phyloP scores from a whole-genome alignment of 2,888 invertebrate genomes.

The Dryadula phaetusa region DNA sequence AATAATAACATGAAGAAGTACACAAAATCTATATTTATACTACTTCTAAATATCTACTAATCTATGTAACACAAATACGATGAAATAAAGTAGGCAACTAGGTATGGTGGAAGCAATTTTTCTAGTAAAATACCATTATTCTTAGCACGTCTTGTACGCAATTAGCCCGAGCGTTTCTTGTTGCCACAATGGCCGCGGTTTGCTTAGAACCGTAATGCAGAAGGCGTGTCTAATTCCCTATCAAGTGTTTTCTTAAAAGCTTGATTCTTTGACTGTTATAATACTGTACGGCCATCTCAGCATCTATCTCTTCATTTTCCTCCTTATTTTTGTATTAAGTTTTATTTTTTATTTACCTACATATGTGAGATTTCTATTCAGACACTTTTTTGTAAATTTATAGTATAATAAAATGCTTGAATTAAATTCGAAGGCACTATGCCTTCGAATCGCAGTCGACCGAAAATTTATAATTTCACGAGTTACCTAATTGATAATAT shows the following conservation, averaged over 20 bases:
- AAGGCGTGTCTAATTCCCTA: slow-evolving; percentile 67
- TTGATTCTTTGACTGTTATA: slow-evolving; percentile 22
- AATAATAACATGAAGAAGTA: too few species aligned
- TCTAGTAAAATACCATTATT: slow-evolving; percentile 58
- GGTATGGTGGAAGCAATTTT: slow-evolving; percentile 50
- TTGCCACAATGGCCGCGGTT: slow-evolving; percentile 54
- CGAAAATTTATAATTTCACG: too few species aligned
- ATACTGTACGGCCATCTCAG: background rate
- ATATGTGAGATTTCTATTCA: too few species aligned
- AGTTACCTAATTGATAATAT: too few species aligned
- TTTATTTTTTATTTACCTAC: background rate
- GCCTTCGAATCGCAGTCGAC: too few species aligned
- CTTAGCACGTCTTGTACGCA: slow-evolving; percentile 64
- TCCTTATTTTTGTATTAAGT: background rate
- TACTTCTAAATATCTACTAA: slow-evolving; percentile 16
- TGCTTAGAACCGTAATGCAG: slow-evolving; percentile 57
- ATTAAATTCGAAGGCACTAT: too few species aligned
- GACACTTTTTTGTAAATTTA: too few species aligned
- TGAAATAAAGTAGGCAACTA: slow-evolving; percentile 48
- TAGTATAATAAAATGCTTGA: too few species aligned
- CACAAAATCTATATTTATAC: too few species aligned
- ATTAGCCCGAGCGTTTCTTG: slow-evolving; percentile 60
- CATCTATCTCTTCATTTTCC: background rate
- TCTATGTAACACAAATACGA: slow-evolving; percentile 35
- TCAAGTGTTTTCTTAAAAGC: slow-evolving; percentile 59